phyloP scores from a whole-genome alignment of 2,797 vertebrate species.

The Catharus ustulatus region DNA sequence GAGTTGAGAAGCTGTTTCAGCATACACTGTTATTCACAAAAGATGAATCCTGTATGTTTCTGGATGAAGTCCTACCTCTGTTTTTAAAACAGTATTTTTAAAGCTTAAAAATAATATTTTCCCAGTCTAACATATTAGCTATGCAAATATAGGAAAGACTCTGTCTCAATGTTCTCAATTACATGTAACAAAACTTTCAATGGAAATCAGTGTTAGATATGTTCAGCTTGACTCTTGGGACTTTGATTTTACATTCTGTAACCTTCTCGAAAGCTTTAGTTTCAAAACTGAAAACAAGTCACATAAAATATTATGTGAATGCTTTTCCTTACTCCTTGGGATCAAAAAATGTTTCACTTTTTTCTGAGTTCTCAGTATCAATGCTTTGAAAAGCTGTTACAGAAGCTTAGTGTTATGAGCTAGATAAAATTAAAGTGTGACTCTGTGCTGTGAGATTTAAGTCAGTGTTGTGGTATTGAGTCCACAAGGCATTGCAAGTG shows the following conservation, averaged over 20 bases:
- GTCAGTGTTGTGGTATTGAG: not conserved
- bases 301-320: not conserved
- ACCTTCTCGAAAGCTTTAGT: not conserved
- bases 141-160: not conserved
- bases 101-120: not conserved
- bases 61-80: not conserved
- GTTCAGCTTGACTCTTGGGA: not conserved
- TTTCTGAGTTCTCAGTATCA: not conserved
- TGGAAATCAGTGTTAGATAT: not conserved
- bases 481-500: not conserved
- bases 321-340: not conserved
- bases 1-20: not conserved
- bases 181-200: not conserved
- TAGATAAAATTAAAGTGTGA: not conserved
- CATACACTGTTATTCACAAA: not conserved
- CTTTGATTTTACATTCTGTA: not conserved
- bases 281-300: not conserved
- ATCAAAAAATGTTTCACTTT: not conserved
- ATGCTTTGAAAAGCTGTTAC: not conserved
- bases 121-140: accelerated
- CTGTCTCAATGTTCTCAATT: not conserved
- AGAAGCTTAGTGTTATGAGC: not conserved
- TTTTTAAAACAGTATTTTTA: not conserved
- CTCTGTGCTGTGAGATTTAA: not conserved
- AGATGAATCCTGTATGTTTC: not conserved